These are phyloP conservation scores for Agrotis segetum DNA, from an alignment of 2,888 invertebrate species.

Conservation along the genomic window DNA sequence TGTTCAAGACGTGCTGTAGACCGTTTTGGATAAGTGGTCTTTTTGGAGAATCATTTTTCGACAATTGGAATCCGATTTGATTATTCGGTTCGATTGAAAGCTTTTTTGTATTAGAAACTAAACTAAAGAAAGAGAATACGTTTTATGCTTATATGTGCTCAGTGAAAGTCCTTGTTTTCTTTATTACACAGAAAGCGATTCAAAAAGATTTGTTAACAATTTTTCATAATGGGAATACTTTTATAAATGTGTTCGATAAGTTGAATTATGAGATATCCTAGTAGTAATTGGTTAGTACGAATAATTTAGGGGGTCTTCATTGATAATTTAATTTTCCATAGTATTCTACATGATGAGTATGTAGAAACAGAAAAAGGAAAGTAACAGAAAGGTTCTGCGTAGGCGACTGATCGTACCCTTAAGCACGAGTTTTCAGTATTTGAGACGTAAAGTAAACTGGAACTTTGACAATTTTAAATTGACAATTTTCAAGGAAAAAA, in stretches of 20 bases:
- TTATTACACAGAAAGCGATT: too few species aligned
- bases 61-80: slow-evolving; percentile 48
- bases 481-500: too few species aligned
- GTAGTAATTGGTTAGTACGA: background rate
- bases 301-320: background rate
- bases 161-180: too few species aligned
- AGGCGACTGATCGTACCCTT: background rate
- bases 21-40: slow-evolving; percentile 54
- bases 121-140: too few species aligned
- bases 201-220: too few species aligned
- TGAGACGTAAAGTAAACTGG: too few species aligned
- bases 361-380: too few species aligned
- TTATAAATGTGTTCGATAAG: background rate
- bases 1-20: slow-evolving; percentile 63
- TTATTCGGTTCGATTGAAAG: slow-evolving; percentile 27
- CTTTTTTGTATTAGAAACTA: background rate
- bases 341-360: background rate
- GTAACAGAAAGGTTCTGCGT: background rate
- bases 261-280: background rate
- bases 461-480: too few species aligned
- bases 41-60: slow-evolving; percentile 48
- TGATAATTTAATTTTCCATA: background rate
- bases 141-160: too few species aligned
- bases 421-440: too few species aligned
- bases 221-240: too few species aligned